Conservation (phyloP, 2,888 invertebrate genomes). For the Charanyca ferruginea region DNA sequence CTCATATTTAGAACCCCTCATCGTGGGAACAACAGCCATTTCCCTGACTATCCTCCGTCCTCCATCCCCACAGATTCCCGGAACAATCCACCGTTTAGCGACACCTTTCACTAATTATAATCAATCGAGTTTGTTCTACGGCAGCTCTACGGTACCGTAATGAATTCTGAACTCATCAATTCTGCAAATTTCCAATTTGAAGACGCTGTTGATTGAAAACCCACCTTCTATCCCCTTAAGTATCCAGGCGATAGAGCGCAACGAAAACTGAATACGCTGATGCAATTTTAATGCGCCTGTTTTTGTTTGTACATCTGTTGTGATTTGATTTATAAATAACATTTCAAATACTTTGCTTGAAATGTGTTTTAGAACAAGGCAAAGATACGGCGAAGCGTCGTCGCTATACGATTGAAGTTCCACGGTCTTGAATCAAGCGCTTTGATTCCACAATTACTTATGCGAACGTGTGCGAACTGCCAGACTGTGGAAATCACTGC, state of each 20-base stretch:
- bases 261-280: neutral
- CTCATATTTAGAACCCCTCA: too few species aligned
- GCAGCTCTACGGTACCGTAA: conserved; percentile 41
- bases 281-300: neutral
- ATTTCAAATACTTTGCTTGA: too few species aligned
- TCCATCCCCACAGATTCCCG: neutral
- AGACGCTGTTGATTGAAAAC: conserved; percentile 65
- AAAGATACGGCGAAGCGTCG: too few species aligned
- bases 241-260: conserved; percentile 28
- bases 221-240: conserved; percentile 46
- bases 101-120: conserved; percentile 59
- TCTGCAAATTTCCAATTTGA: conserved; percentile 68
- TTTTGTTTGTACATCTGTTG: neutral
- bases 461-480: too few species aligned
- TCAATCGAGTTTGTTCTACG: conserved; percentile 52
- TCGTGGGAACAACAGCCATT: neutral
- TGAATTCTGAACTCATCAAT: conserved; percentile 68
- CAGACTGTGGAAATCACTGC: too few species aligned
- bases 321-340: too few species aligned
- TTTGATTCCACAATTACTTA: too few species aligned
- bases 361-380: too few species aligned
- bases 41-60: neutral
- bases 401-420: too few species aligned
- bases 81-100: conserved; percentile 42
- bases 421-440: too few species aligned